Evolutionary conservation across 2,888 invertebrate species (phyloP).

Genomic region (Eurytoma californica): DNA sequence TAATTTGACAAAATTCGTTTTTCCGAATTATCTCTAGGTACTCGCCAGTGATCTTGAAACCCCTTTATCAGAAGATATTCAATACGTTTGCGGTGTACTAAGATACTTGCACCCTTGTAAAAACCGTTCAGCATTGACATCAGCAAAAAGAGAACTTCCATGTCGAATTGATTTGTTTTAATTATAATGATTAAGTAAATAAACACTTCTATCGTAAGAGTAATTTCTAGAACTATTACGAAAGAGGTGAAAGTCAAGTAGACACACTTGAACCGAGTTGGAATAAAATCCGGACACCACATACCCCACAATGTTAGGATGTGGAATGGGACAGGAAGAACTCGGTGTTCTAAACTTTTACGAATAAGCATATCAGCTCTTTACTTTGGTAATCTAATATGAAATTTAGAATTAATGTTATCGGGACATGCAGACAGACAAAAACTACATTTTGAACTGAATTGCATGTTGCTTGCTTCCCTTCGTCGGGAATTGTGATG

Average conservation of each 20-base stretch:
- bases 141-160: slow-evolving; percentile 35
- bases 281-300: slow-evolving; percentile 21
- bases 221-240: slow-evolving; percentile 15
- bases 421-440: no score
- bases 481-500: neutral
- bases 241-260: slow-evolving; percentile 20
- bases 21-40: slow-evolving; percentile 30
- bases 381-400: neutral
- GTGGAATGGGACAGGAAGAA: slow-evolving; percentile 41
- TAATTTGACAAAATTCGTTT: slow-evolving; percentile 23
- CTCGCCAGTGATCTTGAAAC: slow-evolving; percentile 29
- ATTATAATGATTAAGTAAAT: slow-evolving; percentile 22
- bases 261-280: slow-evolving; percentile 2
- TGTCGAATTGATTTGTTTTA: slow-evolving; percentile 15
- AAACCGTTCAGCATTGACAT: slow-evolving; percentile 30
- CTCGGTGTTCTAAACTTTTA: slow-evolving; percentile 34
- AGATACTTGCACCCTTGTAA: slow-evolving; percentile 34
- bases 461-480: neutral
- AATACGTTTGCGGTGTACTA: slow-evolving; percentile 5
- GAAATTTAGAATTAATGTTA: neutral
- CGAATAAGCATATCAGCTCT: slow-evolving; percentile 12
- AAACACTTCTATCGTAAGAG: slow-evolving; percentile 10
- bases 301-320: slow-evolving; percentile 29
- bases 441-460: slow-evolving; percentile 6
- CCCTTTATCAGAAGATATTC: slow-evolving; percentile 17